phyloP scores from a whole-genome alignment of 2,797 vertebrate genomes.

The Pangasius mekongensis region DNA sequence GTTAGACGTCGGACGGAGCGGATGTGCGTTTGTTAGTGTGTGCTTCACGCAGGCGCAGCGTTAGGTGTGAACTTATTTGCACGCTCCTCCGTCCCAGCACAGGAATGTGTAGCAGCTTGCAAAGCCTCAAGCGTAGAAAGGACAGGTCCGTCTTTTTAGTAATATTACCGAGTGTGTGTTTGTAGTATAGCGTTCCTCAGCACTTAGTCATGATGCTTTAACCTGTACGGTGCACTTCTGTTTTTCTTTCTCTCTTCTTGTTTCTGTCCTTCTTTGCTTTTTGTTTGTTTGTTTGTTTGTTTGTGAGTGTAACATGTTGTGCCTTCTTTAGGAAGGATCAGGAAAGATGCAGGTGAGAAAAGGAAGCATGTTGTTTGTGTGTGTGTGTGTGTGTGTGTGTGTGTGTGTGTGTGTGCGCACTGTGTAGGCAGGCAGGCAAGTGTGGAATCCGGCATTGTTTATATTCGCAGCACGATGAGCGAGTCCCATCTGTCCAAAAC shows the following conservation, averaged over 20 bases:
- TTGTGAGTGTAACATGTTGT: neutral
- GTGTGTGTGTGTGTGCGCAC: neutral
- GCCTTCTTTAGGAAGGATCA: neutral
- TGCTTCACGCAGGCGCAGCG: conserved; percentile 9
- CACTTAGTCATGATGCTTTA: conserved; percentile 71
- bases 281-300: neutral
- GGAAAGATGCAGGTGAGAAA: neutral
- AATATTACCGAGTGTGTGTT: conserved; percentile 68
- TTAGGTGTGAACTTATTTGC: conserved; percentile 43
- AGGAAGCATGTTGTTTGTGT: conserved; percentile 35
- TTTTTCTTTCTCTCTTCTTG: conserved; percentile 16
- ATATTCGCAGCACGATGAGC: conserved; percentile 68
- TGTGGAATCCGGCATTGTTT: conserved; percentile 65
- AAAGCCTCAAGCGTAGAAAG: conserved; percentile 58
- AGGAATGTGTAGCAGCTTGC: conserved; percentile 63
- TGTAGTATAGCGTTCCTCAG: conserved; percentile 72
- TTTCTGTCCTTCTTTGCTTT: conserved; percentile 26
- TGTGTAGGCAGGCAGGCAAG: conserved; percentile 48
- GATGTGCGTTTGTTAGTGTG: neutral
- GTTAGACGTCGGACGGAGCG: neutral
- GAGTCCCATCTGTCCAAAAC: conserved; percentile 62
- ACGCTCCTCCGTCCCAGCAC: conserved; percentile 16
- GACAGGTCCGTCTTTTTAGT: conserved; percentile 72
- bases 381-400: neutral
- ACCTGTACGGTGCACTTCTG: conserved; percentile 58